Conservation (phyloP, 2,113 vertebrate species). For the Scopus umbretta region DNA sequence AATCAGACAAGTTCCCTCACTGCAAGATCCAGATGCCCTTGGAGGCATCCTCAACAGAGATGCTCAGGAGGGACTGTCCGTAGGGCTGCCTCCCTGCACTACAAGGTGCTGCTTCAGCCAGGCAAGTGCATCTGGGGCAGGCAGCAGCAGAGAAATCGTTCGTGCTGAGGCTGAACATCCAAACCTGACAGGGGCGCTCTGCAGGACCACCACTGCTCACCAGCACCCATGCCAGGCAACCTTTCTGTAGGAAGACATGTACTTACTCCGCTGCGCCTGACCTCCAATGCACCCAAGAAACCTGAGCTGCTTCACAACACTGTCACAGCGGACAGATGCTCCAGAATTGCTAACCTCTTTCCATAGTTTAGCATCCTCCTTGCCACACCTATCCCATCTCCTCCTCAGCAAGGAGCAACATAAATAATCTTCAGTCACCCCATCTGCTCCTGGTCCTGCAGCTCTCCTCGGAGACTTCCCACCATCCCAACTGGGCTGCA, state of each 20-base stretch:
- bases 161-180: neutral
- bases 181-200: accelerated
- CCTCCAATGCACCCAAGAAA: neutral
- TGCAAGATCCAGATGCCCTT: neutral
- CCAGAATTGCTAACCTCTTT: conserved; percentile 16
- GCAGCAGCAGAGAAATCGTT: neutral
- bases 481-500: neutral
- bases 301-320: neutral
- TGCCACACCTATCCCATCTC: neutral
- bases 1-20: neutral
- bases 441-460: neutral
- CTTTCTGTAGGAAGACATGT: neutral
- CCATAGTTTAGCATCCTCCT: neutral
- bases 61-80: neutral
- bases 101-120: neutral
- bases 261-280: neutral
- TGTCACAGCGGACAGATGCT: neutral
- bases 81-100: neutral
- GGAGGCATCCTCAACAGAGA: neutral
- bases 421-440: neutral
- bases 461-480: neutral
- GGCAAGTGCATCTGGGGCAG: neutral
- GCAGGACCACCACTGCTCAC: neutral
- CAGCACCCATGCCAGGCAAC: neutral
- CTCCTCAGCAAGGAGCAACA: neutral